Base-by-base conservation (phyloP, 2,888 invertebrate genomes). In the Macropis europaea region DNA sequence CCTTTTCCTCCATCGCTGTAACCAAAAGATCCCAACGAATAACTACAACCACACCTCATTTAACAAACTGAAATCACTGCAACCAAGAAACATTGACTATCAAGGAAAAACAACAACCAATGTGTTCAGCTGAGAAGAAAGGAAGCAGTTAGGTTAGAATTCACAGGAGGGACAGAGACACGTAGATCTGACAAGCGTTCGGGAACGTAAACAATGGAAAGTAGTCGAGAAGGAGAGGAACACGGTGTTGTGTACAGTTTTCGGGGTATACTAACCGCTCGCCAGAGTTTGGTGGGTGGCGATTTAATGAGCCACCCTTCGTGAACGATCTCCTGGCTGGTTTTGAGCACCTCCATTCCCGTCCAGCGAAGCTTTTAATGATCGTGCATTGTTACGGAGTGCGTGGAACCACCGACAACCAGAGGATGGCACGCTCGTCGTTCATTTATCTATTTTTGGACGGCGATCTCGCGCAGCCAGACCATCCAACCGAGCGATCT, bases 301-400 rank as follows among this genome's bases (percentile, higher is more conserved):
- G 98, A 98, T 92, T 98, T 98, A 72, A 96, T 97, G 85, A 98
- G 92, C 97, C 97, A 98, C 76, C 98, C 98, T 91, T 97, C 96
- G 89, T 95, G 95, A 80, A 96, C 94, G 77, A 95, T 93, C 90
- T 96, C 95, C 90, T 93, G 91, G 77, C 91, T 91, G 83, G 90
- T 91, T 87, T 90, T 91, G 32, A 87, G 84, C 73, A 85, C 86
- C 74, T 88, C 88, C 88, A 88, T 88, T 77, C 80, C 71, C 45
- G 22, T 28, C 26, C 17, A 30, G 15, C 42, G 30, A 67, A 56
- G 34, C 43, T 63, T 68, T 75, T 57, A 75, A 68, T 73, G 74
- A 73, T 75, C 47, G 53, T 19, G 56, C 82, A 79, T 82, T 67
- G 62, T 68, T 70, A 38, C 45, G 26, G 59, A 76, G 57, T 70